Evolutionary conservation across 2,888 invertebrate species (phyloP).

Genomic region (Eupithecia subfuscata): DNA sequence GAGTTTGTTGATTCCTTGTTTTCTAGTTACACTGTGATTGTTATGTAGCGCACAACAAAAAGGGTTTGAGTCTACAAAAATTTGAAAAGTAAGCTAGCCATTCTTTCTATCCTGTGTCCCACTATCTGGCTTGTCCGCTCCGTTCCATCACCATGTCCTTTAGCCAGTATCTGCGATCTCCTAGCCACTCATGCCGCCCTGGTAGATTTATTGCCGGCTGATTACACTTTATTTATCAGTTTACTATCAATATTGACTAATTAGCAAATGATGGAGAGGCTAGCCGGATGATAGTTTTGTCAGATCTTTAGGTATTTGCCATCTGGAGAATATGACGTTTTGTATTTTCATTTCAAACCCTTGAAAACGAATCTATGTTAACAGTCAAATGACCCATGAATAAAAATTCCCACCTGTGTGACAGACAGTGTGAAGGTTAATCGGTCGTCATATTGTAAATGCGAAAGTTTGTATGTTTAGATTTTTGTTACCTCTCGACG

Average conservation of each 20-base stretch:
- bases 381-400: neutral
- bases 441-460: too few species aligned
- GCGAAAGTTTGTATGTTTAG: too few species aligned
- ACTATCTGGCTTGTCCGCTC: constrained; percentile 76
- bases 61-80: neutral
- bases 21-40: neutral
- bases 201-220: constrained; percentile 70
- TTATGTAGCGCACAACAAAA: neutral
- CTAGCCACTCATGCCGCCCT: constrained; percentile 67
- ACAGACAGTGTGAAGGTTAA: too few species aligned
- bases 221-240: constrained; percentile 59
- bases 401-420: too few species aligned
- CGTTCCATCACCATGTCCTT: constrained; percentile 83
- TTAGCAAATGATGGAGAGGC: constrained; percentile 28
- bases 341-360: neutral
- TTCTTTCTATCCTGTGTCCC: constrained; percentile 9
- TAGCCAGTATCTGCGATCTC: constrained; percentile 75
- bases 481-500: too few species aligned
- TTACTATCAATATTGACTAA: constrained; percentile 31
- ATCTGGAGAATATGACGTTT: neutral
- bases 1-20: neutral
- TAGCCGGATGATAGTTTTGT: constrained; percentile 7
- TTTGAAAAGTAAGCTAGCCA: constrained; percentile 5
- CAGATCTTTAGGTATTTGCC: neutral
- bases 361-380: neutral